Evolutionary conservation across 2,113 vertebrate species (phyloP), one percentile per base, ranked within the genome.

Genomic region (Narcine bancroftii): DNA sequence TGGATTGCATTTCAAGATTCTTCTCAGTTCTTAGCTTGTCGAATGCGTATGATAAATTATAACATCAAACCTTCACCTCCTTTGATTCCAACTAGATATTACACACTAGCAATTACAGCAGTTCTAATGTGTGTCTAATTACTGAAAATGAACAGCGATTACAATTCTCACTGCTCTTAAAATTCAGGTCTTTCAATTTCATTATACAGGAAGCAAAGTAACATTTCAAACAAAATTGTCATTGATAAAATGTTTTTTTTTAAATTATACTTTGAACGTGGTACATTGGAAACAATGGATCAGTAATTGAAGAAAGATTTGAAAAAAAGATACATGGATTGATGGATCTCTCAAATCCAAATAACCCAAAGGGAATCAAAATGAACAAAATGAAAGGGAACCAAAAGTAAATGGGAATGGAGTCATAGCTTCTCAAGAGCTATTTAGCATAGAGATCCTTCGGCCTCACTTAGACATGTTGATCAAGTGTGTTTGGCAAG

Each of bases 41-140:
- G 69, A 87, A 36, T 87, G 89, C 71, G 65, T 69, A 71, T 47
- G 71, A 69, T 91, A 91, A 47, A 65, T 91, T 69, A 65, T 47
- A 69, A 69, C 65, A 89, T 89, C 63, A 71, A 71, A 26, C 89
- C 42, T 42, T 39, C 24, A 47, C n/a, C 42, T 69, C 63, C 42
- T 24, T 91, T 36, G 3, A 91, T 71, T 47, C 11, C 65, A 33
- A 71, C 26, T 69, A 69, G 89, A 91, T 71, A 36, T 69, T 33
- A 47, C 26, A 69, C 36, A 2, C 87, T 45, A n/a, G 87, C 87
- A 91, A 91, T 91, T 69, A 71, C 89, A 69, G 42, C 65, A 91
- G 39, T 65, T 91, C 89, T 91, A 91, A 91, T 71, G 39, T 47
- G 65, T 69, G 24, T 71, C 89, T 91, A 91, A 91, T 91, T 91